Base-by-base conservation (phyloP, 2,113 vertebrate species). In the Aramus guarauna region DNA sequence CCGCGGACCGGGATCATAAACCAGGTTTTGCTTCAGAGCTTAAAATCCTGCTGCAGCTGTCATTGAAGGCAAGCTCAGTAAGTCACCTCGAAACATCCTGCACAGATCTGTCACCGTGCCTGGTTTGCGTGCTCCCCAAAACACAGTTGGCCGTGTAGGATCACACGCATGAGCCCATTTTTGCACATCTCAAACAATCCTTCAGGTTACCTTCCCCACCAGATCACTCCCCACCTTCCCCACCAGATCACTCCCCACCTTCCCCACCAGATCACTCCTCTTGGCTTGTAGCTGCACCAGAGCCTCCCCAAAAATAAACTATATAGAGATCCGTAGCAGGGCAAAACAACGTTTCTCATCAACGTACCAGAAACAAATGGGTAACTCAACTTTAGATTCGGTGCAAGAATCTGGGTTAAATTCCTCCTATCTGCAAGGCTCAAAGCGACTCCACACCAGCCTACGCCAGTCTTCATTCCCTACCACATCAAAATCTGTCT, bases 81-180 rank as follows among this genome's bases (percentile, higher is more conserved):
- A 27, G 62, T 55, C 68, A 55, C 17, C 45, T 24, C 22, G 1
- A 26, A 32, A 24, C 2, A 2, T 30, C 11, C 23, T 1, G 6
- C 19, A 2, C 6, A 6, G 26, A 34, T 27, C n/a, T 9, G 19
- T 11, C 10, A 0, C 45, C 0, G 3, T 5, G 39, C n/a, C 1
- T 0, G 32, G 27, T 8, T 15, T 5, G n/a, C 3, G 36, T 2
- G 24, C 47, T 68, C 55, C 85, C 39, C 16, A 1, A 63, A 63
- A 56, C 16, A 4, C n/a, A 6, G 11, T 2, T 8, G 59, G 6
- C n/a, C 11, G 1, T 2, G 18, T 9, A 56, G 60, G 56, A 27
- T 29, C 52, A 10, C 7, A 2, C 0, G 10, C 30, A 34, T 0
- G 0, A 34, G 43, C 10, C 19, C 6, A 1, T 37, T 55, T n/a